Percentiles rank a stretch among this genome's conserved stretches.
Conservation (phyloP, 2,797 vertebrate genomes). For the Pelobates cultripes region DNA sequence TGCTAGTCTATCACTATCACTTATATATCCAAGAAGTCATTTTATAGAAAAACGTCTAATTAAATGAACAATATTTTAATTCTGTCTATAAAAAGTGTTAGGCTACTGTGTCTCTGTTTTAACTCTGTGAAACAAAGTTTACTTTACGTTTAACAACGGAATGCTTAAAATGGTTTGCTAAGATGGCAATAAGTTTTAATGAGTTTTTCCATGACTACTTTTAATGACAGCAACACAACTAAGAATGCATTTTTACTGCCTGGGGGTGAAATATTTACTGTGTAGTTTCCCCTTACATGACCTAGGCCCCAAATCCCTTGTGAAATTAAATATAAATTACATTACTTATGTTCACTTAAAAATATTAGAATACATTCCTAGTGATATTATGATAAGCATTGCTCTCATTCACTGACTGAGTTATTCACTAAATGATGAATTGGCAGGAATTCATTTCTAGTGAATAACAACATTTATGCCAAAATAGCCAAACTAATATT, state of each 20-base stretch:
- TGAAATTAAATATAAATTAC: neutral
- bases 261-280: neutral
- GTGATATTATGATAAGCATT: too few relatives aligned
- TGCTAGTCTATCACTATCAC: neutral
- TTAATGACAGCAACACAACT: slow-evolving; percentile 1
- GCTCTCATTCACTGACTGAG: too few relatives aligned
- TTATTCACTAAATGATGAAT: too few relatives aligned
- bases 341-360: neutral
- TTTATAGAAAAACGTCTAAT: neutral
- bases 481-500: too few relatives aligned
- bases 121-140: slow-evolving; percentile 28
- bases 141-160: slow-evolving; percentile 8
- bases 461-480: too few relatives aligned
- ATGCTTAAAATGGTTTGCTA: slow-evolving; percentile 31
- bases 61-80: slow-evolving; percentile 8
- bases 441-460: too few relatives aligned
- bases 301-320: neutral
- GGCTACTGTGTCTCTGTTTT: slow-evolving; percentile 31
- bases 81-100: slow-evolving; percentile 8
- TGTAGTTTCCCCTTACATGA: slow-evolving; percentile 16
- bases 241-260: slow-evolving; percentile 2
- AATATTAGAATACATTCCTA: neutral
- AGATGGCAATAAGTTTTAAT: slow-evolving; percentile 35
- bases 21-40: neutral
- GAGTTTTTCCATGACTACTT: slow-evolving; percentile 20